Base-by-base conservation (phyloP, 1,140 invertebrate genomes). In the Tigriopus japonicus region DNA sequence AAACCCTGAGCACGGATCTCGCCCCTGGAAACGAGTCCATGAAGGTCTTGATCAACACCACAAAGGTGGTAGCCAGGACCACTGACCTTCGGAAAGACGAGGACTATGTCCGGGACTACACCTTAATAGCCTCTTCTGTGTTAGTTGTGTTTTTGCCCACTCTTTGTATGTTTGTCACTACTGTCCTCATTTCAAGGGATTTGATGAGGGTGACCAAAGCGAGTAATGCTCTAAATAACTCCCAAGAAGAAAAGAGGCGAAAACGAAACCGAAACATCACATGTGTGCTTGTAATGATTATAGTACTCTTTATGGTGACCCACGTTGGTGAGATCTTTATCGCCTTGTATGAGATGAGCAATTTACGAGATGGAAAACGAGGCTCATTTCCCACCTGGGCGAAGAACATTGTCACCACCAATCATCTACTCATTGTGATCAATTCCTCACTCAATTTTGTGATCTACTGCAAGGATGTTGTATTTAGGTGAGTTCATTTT, bases 81-180 rank as follows among this genome's bases (percentile, higher is more conserved):
- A 49, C 55, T 15, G 55, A 58, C 13, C 55, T 58, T 42, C 55
- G 55, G 2, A 28, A 23, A 9, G 42, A 58, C 40, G 41, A 58
- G 17, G 40, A 58, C 42, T 58, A 58, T n/a, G 41, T 58, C 40
- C 3, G 55, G 28, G 55, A 58, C 28, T 58, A 58, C n/a, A 58
- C 55, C 3, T 41, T 58, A 13, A 42, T 58, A 14, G 17, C 55
- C 13, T 19, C 23, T 23, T 41, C 55, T 13, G 42, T 58, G 21
- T 23, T 58, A 15, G 42, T 58, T 23, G 55, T 58, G 12, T 41
- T 58, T 42, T 15, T 58, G 2, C 55, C 55, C 6, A 58, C 55
- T 43, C 10, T 41, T 2, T 41, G 35, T n/a, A 58, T 58, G 55
- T 41, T 58, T n/a, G 21, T 58, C 28, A 28, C 52, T 15, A 23